Conservation (phyloP, 2,888 invertebrate species). For the Caenorhabditis becei region DNA sequence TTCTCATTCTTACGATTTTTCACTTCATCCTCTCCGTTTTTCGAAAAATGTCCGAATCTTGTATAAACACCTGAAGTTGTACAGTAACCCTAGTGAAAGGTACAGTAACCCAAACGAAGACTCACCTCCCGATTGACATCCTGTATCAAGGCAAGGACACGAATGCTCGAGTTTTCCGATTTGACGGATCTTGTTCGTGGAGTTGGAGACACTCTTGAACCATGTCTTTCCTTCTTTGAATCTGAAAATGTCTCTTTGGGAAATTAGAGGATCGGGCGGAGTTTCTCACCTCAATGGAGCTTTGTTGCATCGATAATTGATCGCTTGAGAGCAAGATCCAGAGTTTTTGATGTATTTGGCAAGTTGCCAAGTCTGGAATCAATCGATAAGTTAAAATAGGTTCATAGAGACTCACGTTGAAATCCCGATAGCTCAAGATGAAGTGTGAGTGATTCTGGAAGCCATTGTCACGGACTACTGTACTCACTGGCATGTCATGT, state of each 20-base stretch:
- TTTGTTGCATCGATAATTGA: constrained; percentile 70
- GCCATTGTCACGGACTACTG: constrained; percentile 60
- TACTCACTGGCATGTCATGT: constrained; percentile 73
- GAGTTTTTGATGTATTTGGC: constrained; percentile 61
- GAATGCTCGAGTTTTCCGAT: constrained; percentile 61
- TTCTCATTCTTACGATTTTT: constrained; percentile 24
- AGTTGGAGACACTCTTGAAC: constrained; percentile 66
- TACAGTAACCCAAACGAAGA: background rate
- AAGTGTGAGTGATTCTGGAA: constrained; percentile 65
- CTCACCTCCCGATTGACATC: constrained; percentile 66
- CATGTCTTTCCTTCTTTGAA: constrained; percentile 70
- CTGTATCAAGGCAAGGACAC: constrained; percentile 65
- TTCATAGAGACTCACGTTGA: constrained; percentile 47
- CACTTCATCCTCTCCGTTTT: constrained; percentile 28
- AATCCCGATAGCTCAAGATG: constrained; percentile 69
- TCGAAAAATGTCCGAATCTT: constrained; percentile 51
- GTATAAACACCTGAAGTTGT: constrained; percentile 48
- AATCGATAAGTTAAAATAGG: background rate
- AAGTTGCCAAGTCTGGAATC: constrained; percentile 61
- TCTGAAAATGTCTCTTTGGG: constrained; percentile 46
- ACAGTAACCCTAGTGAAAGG: background rate
- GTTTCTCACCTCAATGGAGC: constrained; percentile 62
- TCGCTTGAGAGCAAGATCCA: constrained; percentile 64
- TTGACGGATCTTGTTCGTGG: constrained; percentile 57
- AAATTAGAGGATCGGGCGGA: too few species aligned